A percentile compares a stretch with the other conserved stretches of the same genome.
phyloP scores from a whole-genome alignment of 2,797 vertebrate species.

The Parauchenoglanis ngamensis region DNA sequence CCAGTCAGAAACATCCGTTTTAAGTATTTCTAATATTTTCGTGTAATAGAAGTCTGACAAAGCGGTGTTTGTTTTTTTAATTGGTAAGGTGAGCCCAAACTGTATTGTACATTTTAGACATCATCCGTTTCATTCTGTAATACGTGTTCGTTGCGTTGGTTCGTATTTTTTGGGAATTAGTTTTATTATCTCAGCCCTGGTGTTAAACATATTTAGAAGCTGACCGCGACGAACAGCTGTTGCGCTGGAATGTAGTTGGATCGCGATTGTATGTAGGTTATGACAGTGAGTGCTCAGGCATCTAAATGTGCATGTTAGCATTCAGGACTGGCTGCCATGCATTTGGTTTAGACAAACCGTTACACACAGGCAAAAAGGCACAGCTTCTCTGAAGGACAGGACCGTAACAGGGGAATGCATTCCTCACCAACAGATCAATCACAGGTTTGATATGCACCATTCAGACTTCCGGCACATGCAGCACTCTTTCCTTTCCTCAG shows the following conservation, averaged over 20 bases:
- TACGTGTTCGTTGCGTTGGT: too few species aligned
- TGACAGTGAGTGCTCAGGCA: background rate
- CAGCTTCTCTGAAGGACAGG: background rate
- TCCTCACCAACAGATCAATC: constrained; percentile 1
- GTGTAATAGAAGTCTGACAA: too few species aligned
- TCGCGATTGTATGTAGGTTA: background rate
- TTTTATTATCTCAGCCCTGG: background rate
- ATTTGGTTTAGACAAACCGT: background rate
- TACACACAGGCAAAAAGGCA: background rate
- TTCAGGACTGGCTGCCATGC: background rate
- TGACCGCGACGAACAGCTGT: background rate
- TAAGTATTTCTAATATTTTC: too few species aligned
- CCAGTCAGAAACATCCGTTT: too few species aligned
- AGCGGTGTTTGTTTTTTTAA: too few species aligned
- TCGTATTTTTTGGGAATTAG: background rate
- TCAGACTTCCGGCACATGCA: background rate
- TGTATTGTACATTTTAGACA: background rate
- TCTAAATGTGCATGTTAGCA: background rate
- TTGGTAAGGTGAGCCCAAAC: background rate
- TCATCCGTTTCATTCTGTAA: background rate
- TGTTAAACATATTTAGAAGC: background rate
- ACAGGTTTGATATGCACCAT: background rate
- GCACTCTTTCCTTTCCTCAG: constrained; percentile 18
- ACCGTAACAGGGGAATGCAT: background rate
- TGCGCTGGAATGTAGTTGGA: background rate